Conservation (phyloP, 1,140 invertebrate genomes). For the Drosophila melanica region DNA sequence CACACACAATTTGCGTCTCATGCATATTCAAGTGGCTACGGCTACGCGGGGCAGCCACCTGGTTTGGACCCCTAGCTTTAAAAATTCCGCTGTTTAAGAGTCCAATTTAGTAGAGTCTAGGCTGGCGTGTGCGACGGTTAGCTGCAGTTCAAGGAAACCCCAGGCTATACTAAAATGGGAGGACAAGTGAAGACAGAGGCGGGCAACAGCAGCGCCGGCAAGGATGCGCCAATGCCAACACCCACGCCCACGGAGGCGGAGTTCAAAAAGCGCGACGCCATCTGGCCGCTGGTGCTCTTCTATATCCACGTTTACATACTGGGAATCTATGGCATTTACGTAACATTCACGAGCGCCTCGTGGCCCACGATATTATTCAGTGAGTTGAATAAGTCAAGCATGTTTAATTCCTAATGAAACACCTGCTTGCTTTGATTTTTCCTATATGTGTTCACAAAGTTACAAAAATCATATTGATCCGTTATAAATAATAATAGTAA, state of each 20-base stretch:
- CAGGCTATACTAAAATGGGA: background rate
- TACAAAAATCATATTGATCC: too few species aligned
- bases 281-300: constrained; percentile 88
- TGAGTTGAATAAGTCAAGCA: constrained; percentile 84
- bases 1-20: constrained; percentile 16
- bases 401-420: constrained; percentile 1
- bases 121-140: constrained; percentile 22
- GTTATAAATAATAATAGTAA: too few species aligned
- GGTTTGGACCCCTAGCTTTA: constrained; percentile 4
- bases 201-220: background rate
- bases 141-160: constrained; percentile 1
- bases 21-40: constrained; percentile 25
- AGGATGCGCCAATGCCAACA: constrained; percentile 4
- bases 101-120: constrained; percentile 41
- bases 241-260: constrained; percentile 4
- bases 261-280: constrained; percentile 85
- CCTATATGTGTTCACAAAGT: too few species aligned
- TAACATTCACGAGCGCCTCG: constrained; percentile 86
- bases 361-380: constrained; percentile 87
- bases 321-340: constrained; percentile 86
- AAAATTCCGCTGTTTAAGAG: background rate
- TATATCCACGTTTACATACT: constrained; percentile 88
- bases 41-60: background rate
- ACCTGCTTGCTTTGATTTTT: background rate
- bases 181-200: constrained; percentile 6